A percentile compares a stretch with the other conserved stretches of the same genome.
Evolutionary conservation across 2,888 invertebrate genomes (phyloP).

Genomic region (Pimpla rufipes): DNA sequence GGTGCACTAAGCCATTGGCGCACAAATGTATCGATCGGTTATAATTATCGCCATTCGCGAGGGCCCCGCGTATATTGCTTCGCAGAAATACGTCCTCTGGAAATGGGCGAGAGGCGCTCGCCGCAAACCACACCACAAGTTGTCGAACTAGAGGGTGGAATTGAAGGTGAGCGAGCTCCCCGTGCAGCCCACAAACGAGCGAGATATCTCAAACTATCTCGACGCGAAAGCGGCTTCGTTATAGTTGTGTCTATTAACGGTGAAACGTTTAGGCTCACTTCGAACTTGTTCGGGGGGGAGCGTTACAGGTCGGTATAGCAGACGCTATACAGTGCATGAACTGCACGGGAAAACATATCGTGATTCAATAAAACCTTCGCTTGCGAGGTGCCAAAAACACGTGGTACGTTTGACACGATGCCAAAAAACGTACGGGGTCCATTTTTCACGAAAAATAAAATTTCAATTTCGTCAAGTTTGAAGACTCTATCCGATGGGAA

Average conservation of each 20-base stretch:
- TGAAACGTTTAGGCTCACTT: slow-evolving; percentile 23
- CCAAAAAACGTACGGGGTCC: no score
- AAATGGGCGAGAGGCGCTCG: slow-evolving; percentile 47
- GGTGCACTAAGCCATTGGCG: background rate
- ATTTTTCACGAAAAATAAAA: no score
- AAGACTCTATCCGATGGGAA: no score
- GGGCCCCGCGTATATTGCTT: background rate
- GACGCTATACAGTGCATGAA: background rate
- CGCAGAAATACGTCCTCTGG: slow-evolving; percentile 24
- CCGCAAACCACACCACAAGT: slow-evolving; percentile 53
- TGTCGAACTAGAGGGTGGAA: slow-evolving; percentile 52
- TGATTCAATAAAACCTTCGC: no score
- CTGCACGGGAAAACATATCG: background rate
- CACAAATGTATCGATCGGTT: slow-evolving; percentile 49
- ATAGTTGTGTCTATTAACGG: slow-evolving; percentile 46
- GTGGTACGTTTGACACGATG: no score
- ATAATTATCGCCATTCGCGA: slow-evolving; percentile 55
- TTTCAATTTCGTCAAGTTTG: no score
- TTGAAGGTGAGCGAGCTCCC: slow-evolving; percentile 25
- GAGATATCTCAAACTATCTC: slow-evolving; percentile 41
- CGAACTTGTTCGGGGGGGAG: background rate
- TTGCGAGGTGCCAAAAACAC: no score
- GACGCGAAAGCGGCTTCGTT: slow-evolving; percentile 57
- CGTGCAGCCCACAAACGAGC: slow-evolving; percentile 15
- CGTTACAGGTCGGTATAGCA: background rate